Evolutionary conservation across 2,797 vertebrate species (phyloP).

Genomic region (Sebastes umbrosus): DNA sequence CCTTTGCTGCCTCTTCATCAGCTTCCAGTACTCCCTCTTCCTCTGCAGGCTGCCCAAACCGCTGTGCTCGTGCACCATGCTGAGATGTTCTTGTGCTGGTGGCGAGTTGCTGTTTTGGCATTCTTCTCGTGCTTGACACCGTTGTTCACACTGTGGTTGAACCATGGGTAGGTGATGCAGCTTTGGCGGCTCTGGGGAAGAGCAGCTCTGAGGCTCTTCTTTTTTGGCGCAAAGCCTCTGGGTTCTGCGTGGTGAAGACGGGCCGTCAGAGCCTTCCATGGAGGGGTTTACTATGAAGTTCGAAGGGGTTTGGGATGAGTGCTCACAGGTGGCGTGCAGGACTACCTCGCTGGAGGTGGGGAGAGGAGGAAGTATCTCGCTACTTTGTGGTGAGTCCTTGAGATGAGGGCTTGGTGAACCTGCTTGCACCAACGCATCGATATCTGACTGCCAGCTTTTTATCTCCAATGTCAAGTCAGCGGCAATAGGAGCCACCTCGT

Average conservation of each 20-base stretch:
- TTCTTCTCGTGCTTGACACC: not conserved
- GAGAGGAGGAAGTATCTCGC: not conserved
- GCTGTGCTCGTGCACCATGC: not conserved
- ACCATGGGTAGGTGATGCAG: slow-evolving; percentile 43
- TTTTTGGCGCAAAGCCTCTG: slow-evolving; percentile 47
- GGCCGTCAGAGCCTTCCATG: not conserved
- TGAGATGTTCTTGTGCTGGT: not conserved
- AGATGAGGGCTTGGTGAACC: slow-evolving; percentile 6
- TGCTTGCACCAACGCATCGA: not conserved
- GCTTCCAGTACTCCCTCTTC: slow-evolving; percentile 85
- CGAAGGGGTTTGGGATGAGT: slow-evolving; percentile 22
- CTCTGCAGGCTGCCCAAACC: slow-evolving; percentile 69
- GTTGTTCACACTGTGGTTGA: not conserved
- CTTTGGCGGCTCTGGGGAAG: slow-evolving; percentile 54
- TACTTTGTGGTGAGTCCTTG: slow-evolving; percentile 10
- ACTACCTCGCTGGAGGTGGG: not conserved
- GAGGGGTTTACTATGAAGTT: slow-evolving; percentile 4
- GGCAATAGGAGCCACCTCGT: slow-evolving; percentile 38
- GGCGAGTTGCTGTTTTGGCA: not conserved
- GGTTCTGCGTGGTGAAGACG: slow-evolving; percentile 26
- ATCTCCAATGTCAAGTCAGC: slow-evolving; percentile 57
- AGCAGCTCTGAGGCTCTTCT: slow-evolving; percentile 21
- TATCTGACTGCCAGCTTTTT: slow-evolving; percentile 55
- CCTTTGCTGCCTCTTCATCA: slow-evolving; percentile 85
- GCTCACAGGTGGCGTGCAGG: slow-evolving; percentile 20